Evolutionary conservation across 2,888 invertebrate species (phyloP).

Genomic region (Lottia gigantea): DNA sequence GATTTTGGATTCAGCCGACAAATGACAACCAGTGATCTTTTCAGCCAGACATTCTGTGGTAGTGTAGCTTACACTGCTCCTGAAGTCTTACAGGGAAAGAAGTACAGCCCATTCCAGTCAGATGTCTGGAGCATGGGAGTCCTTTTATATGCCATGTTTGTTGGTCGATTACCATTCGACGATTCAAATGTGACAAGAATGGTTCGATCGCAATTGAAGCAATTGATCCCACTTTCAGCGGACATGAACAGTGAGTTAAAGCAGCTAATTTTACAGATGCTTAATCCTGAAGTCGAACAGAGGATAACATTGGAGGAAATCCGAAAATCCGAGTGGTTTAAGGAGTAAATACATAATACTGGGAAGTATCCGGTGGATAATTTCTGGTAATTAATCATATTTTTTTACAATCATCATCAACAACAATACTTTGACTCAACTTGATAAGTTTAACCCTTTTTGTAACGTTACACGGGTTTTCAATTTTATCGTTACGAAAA

Average conservation of each 20-base stretch:
- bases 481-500: neutral
- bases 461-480: neutral
- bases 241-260: neutral
- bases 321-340: neutral
- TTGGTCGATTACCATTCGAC: conserved; percentile 11
- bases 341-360: neutral
- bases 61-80: conserved; percentile 9
- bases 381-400: neutral
- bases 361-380: conserved; percentile 10
- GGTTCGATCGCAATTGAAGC: conserved; percentile 6
- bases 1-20: conserved; percentile 10
- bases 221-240: neutral
- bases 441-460: neutral
- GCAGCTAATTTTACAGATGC: neutral
- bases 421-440: neutral
- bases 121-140: conserved; percentile 1
- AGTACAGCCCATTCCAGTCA: conserved; percentile 2
- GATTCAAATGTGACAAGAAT: conserved; percentile 4
- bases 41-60: conserved; percentile 9
- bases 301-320: conserved; percentile 1
- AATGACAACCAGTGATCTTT: conserved; percentile 2
- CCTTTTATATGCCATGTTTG: neutral
- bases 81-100: conserved; percentile 5
- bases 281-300: neutral
- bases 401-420: neutral